Conservation (phyloP, 2,888 invertebrate genomes). For the Electrophaes corylata region DNA sequence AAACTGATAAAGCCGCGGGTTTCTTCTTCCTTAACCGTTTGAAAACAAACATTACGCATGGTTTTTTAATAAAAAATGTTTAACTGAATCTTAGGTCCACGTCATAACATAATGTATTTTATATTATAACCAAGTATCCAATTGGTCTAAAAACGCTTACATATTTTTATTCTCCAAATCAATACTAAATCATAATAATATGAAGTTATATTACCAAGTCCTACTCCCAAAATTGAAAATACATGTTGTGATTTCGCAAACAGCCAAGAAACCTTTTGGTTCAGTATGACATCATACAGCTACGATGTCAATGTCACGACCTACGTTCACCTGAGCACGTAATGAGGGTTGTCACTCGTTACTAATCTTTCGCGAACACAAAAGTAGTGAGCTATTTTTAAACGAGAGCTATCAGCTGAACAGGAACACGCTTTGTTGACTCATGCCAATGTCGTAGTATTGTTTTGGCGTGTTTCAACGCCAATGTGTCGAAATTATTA, state of each 20-base stretch:
- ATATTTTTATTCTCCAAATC: too few relatives aligned
- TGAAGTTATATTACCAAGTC: background rate
- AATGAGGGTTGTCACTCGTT: conserved; percentile 33
- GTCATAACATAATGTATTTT: too few relatives aligned
- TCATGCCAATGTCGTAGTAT: conserved; percentile 32
- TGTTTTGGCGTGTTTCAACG: conserved; percentile 25
- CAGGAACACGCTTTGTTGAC: conserved; percentile 27
- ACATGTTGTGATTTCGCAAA: conserved; percentile 18
- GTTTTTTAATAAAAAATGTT: too few relatives aligned
- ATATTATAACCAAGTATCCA: too few relatives aligned
- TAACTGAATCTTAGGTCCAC: too few relatives aligned
- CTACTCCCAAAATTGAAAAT: conserved; percentile 16
- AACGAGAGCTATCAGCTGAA: conserved; percentile 16
- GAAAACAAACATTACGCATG: background rate
- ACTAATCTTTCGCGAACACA: conserved; percentile 25
- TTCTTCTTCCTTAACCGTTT: background rate
- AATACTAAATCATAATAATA: conserved; percentile 9
- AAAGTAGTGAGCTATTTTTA: conserved; percentile 29
- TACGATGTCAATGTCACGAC: conserved; percentile 42
- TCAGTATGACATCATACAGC: conserved; percentile 34
- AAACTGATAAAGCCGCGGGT: background rate
- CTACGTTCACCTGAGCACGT: conserved; percentile 36
- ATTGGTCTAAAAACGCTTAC: too few relatives aligned
- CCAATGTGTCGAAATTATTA: conserved; percentile 32
- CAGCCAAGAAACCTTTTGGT: conserved; percentile 21